Conservation (phyloP, 2,113 vertebrate genomes). For the Engraulis encrasicolus region DNA sequence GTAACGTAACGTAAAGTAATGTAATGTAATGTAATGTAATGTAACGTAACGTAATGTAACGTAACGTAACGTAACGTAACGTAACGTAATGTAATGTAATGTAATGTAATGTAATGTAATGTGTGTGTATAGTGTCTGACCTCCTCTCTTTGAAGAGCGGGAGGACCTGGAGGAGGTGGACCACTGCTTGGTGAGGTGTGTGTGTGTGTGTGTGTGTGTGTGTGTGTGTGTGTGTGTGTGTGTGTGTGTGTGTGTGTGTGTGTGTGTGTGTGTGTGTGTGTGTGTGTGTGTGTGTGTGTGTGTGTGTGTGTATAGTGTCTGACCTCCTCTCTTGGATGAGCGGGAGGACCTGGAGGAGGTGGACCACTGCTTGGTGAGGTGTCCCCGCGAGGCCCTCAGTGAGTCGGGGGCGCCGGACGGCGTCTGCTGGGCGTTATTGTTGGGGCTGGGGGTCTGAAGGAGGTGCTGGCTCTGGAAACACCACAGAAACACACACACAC, state of each 20-base stretch:
- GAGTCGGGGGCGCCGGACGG: conserved; percentile 73
- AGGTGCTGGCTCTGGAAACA: conserved; percentile 61
- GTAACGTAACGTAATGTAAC: too few species aligned
- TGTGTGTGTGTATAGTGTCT: conserved; percentile 50
- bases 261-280: not conserved
- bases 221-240: conserved; percentile 4
- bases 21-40: too few species aligned
- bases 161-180: conserved; percentile 94
- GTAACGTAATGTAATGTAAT: too few species aligned
- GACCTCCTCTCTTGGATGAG: conserved; percentile 94
- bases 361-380: conserved; percentile 94
- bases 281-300: not conserved
- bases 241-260: not conserved
- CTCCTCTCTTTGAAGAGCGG: conserved; percentile 91
- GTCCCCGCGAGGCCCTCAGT: conserved; percentile 74
- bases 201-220: too few species aligned
- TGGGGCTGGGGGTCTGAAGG: conserved; percentile 71
- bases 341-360: conserved; percentile 92
- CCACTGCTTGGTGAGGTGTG: conserved; percentile 97
- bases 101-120: too few species aligned
- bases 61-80: too few species aligned
- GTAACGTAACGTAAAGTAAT: too few species aligned
- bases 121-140: conserved; percentile 70
- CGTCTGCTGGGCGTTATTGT: conserved; percentile 79
- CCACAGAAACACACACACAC: too few species aligned